Evolutionary conservation across 2,888 invertebrate genomes (phyloP).

Genomic region (Linyphia triangularis): DNA sequence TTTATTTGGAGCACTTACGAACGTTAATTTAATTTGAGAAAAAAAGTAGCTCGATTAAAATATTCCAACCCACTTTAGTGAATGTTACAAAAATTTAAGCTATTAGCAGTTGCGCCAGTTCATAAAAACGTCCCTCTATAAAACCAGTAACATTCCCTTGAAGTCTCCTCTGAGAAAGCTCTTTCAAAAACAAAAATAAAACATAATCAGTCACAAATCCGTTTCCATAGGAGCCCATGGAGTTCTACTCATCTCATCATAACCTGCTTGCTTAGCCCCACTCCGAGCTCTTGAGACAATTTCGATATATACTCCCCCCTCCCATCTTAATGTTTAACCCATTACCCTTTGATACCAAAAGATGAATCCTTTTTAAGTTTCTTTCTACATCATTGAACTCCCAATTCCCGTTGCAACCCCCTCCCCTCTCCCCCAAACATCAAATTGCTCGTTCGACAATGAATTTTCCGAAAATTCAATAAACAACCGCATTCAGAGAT

Average conservation of each 20-base stretch:
- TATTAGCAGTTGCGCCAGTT: too few relatives aligned
- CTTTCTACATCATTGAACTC: conserved; percentile 37
- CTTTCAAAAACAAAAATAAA: neutral
- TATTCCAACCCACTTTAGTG: too few relatives aligned
- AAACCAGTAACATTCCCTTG: too few relatives aligned
- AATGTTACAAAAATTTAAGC: too few relatives aligned
- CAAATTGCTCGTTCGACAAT: conserved; percentile 67
- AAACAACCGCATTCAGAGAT: conserved; percentile 59
- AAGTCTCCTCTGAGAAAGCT: neutral
- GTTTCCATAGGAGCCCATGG: conserved; percentile 26
- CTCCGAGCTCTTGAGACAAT: neutral
- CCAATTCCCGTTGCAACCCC: neutral
- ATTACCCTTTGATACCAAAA: conserved; percentile 66
- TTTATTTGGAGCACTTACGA: too few relatives aligned
- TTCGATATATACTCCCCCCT: conserved; percentile 57
- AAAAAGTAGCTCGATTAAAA: too few relatives aligned
- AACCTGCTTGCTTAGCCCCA: conserved; percentile 12
- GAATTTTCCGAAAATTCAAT: conserved; percentile 60
- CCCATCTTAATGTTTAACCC: conserved; percentile 60
- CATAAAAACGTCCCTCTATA: too few relatives aligned
- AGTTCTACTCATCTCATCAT: conserved; percentile 31
- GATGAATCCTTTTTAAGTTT: conserved; percentile 33
- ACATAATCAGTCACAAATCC: neutral
- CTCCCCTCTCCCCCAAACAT: too few relatives aligned
- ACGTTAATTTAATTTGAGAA: too few relatives aligned